Base-by-base conservation (phyloP, 1,140 invertebrate species). In the Lepidurus packardi region DNA sequence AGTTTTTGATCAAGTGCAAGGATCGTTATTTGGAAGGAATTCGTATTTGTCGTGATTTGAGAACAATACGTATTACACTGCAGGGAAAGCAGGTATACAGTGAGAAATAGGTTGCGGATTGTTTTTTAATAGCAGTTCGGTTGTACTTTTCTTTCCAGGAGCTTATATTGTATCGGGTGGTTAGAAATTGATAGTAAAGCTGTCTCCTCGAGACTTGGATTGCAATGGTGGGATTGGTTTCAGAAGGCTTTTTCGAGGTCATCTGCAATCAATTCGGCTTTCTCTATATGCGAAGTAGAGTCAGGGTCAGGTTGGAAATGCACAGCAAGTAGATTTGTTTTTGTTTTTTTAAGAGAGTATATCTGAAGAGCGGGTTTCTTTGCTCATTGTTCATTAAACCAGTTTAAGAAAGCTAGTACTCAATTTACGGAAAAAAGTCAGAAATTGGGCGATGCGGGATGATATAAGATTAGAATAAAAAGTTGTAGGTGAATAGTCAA, bases 401-500 rank as follows among this genome's bases (percentile, higher is more conserved):
- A 65, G 13, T 47, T 47, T 47, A 16, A 47, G 45, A 47, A 47
- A 8, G 45, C 10, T 11, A 47, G 10, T 16, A 11, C 16, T 47
- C 16, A 47, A 47, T 16, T 47, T 47, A 11, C 16, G 10, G 10
- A 16, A 65, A 65, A 65, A 21, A n/a, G 8, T n/a, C 8, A 65
- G 53, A 21, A 65, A 65, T 65, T 16, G 53, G 53, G 21, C 21
- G 53, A 65, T 21, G 8, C 53, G 53, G 13, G 53, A 65, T 65
- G 53, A 65, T 65, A 21, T 13, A 65, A 65, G 53, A 65, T 65
- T 65, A 65, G 53, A 21, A 65, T 1, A 65, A 65, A 65, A 65
- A 65, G 53, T 65, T 65, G 53, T 65, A 65, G 53, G 53, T 65
- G 53, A 65, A 65, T 13, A 65, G 53, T 65, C n/a, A 65, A 65